These are phyloP conservation scores for Oncorhynchus masou DNA, from an alignment of 2,113 vertebrate species.

Conservation along the genomic window DNA sequence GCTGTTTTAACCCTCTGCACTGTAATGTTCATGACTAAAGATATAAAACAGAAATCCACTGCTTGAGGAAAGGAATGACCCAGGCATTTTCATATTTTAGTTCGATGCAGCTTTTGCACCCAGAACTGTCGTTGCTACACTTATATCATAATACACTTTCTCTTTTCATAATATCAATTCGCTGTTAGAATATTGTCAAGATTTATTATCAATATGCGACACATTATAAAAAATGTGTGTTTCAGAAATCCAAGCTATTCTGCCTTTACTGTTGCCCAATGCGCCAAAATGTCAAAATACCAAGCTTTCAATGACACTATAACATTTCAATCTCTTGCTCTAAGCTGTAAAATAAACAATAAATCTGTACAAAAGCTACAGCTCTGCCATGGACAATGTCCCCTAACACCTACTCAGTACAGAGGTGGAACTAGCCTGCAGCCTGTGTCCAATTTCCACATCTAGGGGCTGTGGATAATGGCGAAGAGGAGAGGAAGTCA, in stretches of 20 bases:
- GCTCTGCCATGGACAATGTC: slow-evolving; percentile 38
- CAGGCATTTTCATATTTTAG: too few relatives aligned
- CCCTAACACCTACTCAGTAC: slow-evolving; percentile 55
- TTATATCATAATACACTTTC: too few relatives aligned
- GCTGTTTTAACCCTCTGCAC: too few relatives aligned
- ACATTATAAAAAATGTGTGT: not conserved
- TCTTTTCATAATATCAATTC: too few relatives aligned
- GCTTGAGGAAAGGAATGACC: too few relatives aligned
- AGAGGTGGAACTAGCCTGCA: slow-evolving; percentile 31
- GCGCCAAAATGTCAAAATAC: slow-evolving; percentile 8
- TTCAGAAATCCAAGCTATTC: not conserved
- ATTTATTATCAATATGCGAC: too few relatives aligned
- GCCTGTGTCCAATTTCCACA: slow-evolving; percentile 63
- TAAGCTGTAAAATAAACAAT: slow-evolving; percentile 50
- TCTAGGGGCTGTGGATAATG: slow-evolving; percentile 46
- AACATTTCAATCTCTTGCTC: slow-evolving; percentile 25
- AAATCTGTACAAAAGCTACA: slow-evolving; percentile 38
- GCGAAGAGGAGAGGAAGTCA: slow-evolving; percentile 56
- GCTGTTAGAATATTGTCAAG: too few relatives aligned
- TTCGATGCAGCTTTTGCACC: too few relatives aligned
- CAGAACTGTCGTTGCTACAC: too few relatives aligned
- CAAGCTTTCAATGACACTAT: slow-evolving; percentile 27
- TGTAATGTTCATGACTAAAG: too few relatives aligned
- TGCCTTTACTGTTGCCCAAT: not conserved
- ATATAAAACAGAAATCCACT: too few relatives aligned